A percentile compares a stretch with the other conserved stretches of the same genome.
phyloP scores from a whole-genome alignment of 2,113 vertebrate genomes.

The Carassius gibelio region DNA sequence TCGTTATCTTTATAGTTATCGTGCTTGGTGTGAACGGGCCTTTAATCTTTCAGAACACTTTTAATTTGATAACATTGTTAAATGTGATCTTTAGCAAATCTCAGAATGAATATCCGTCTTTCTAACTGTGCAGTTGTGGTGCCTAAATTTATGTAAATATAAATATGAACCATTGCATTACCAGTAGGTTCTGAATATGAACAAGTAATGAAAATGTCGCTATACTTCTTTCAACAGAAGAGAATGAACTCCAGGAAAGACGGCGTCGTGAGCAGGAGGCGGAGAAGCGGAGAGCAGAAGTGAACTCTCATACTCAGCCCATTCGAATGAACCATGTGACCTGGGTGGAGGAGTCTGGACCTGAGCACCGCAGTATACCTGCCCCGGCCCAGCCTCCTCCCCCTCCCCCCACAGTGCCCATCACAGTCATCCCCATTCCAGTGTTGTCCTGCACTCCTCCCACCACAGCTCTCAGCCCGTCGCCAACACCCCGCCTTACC shows the following conservation, averaged over 20 bases:
- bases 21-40: too few relatives aligned
- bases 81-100: not conserved
- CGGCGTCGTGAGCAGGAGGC: conserved; percentile 80
- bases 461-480: conserved; percentile 68
- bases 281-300: conserved; percentile 76
- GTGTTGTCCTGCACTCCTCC: conserved; percentile 80
- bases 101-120: not conserved
- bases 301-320: conserved; percentile 61
- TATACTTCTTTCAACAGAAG: conserved; percentile 76
- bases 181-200: not conserved
- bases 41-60: too few relatives aligned
- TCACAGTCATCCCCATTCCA: conserved; percentile 87
- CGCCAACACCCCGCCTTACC: conserved; percentile 66
- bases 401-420: conserved; percentile 74
- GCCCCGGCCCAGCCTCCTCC: conserved; percentile 72
- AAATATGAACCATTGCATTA: not conserved
- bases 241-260: conserved; percentile 83
- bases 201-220: not conserved
- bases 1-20: too few relatives aligned
- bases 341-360: conserved; percentile 59
- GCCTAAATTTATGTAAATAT: not conserved
- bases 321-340: conserved; percentile 73
- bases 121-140: not conserved
- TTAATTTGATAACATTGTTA: not conserved
- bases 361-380: conserved; percentile 55